A percentile compares a stretch with the other conserved stretches of the same genome.
phyloP scores from a whole-genome alignment of 2,113 vertebrate genomes.

The Oreochromis niloticus region DNA sequence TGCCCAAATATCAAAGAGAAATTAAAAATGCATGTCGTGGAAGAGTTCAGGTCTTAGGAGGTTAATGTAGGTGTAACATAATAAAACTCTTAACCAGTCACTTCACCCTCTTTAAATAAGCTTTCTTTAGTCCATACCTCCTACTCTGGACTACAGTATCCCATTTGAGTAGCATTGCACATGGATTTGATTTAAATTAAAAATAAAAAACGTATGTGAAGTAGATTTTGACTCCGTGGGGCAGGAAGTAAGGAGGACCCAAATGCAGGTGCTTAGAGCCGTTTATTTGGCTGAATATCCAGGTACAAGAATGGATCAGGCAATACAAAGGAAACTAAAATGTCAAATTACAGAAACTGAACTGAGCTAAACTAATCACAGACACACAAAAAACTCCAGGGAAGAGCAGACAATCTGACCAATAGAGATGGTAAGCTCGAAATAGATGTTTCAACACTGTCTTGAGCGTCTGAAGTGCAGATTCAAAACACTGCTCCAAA shows the following conservation, averaged over 20 bases:
- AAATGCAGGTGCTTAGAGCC: background rate
- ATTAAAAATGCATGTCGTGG: no score
- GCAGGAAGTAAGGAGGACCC: background rate
- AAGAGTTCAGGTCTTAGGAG: no score
- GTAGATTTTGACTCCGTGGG: background rate
- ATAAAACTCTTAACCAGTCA: background rate
- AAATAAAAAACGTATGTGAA: background rate
- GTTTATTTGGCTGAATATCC: background rate
- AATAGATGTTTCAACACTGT: background rate
- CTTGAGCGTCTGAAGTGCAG: background rate
- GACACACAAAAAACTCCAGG: no score
- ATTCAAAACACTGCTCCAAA: background rate
- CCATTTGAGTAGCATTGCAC: background rate
- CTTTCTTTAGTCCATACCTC: background rate
- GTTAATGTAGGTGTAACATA: background rate
- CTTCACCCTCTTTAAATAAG: background rate
- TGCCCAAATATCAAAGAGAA: no score
- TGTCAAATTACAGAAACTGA: no score
- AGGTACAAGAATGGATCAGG: background rate
- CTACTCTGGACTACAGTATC: background rate
- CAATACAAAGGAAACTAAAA: background rate
- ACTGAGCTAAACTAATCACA: no score
- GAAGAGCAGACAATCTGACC: no score
- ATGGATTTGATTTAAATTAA: background rate
- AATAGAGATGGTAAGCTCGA: no score